Percentiles rank a stretch among this genome's conserved stretches.
phyloP scores from a whole-genome alignment of 2,113 vertebrate species.

The Mixornis gularis region DNA sequence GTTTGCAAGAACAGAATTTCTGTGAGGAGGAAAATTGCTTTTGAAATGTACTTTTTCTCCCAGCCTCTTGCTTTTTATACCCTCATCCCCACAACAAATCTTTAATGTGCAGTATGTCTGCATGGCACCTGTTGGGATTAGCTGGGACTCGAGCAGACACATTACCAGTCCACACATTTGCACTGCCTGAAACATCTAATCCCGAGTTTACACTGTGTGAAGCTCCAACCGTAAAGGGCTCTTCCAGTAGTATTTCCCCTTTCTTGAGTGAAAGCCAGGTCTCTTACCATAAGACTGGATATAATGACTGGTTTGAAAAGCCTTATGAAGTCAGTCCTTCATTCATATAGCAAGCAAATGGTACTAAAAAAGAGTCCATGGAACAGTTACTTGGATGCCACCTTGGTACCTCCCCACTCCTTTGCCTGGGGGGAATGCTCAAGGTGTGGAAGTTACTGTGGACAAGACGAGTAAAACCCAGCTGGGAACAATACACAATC shows the following conservation, averaged over 20 bases:
- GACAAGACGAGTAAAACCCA: not conserved
- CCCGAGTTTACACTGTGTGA: not conserved
- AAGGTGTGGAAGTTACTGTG: not conserved
- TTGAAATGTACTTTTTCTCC: slow-evolving; percentile 17
- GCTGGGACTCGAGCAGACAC: not conserved
- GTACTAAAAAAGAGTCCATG: not conserved
- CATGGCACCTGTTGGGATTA: slow-evolving; percentile 57
- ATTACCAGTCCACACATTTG: not conserved
- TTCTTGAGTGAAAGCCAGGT: slow-evolving; percentile 11
- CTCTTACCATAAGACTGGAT: not conserved
- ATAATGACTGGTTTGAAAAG: not conserved
- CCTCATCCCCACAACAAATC: slow-evolving; percentile 47
- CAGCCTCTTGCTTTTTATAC: slow-evolving; percentile 52
- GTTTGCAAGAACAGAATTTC: slow-evolving; percentile 26
- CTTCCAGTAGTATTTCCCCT: not conserved
- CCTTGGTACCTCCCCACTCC: not conserved
- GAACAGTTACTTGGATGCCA: not conserved
- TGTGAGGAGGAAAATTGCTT: not conserved
- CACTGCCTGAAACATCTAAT: slow-evolving; percentile 6
- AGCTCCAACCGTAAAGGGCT: not conserved
- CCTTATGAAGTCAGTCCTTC: not conserved
- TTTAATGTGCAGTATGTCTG: slow-evolving; percentile 52
- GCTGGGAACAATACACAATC: not conserved
- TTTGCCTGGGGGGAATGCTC: not conserved
- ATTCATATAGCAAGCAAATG: not conserved